Evolutionary conservation across 2,888 invertebrate species (phyloP).

Genomic region (Drosophila acutilabella): DNA sequence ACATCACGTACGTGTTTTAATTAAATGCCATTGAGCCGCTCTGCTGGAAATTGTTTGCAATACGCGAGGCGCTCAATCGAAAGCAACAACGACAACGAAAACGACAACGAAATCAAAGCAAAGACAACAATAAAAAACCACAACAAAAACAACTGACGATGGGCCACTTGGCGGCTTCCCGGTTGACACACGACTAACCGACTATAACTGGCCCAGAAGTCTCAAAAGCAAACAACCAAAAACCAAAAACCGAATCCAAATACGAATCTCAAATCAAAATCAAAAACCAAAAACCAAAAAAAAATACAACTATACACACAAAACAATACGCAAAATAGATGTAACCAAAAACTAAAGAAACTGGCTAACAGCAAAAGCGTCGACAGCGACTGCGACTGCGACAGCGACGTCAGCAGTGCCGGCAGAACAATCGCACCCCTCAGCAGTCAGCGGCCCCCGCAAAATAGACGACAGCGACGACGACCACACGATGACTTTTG

Average conservation of each 20-base stretch:
- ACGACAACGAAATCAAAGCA: slow-evolving; percentile 40
- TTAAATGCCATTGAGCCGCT: slow-evolving; percentile 58
- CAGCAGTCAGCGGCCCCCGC: slow-evolving; percentile 41
- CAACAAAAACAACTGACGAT: slow-evolving; percentile 25
- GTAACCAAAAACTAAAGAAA: slow-evolving; percentile 78
- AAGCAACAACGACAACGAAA: slow-evolving; percentile 23
- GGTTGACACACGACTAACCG: slow-evolving; percentile 83
- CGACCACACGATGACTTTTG: slow-evolving; percentile 61
- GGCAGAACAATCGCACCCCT: slow-evolving; percentile 48
- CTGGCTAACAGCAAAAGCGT: slow-evolving; percentile 33
- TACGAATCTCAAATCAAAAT: slow-evolving; percentile 28
- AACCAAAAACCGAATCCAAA: slow-evolving; percentile 40
- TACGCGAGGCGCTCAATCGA: slow-evolving; percentile 33
- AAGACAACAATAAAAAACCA: slow-evolving; percentile 1
- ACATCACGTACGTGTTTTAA: slow-evolving; percentile 75
- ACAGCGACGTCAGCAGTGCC: slow-evolving; percentile 1
- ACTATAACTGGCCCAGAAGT: slow-evolving; percentile 64
- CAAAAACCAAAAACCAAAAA: slow-evolving; percentile 36
- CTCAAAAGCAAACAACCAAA: slow-evolving; percentile 23
- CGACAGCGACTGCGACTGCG: slow-evolving; percentile 5
- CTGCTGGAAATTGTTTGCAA: slow-evolving; percentile 37
- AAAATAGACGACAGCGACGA: slow-evolving; percentile 36
- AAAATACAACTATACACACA: slow-evolving; percentile 18
- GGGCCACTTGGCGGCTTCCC: slow-evolving; percentile 76
- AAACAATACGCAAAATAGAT: slow-evolving; percentile 62